Evolutionary conservation across 2,888 invertebrate genomes (phyloP).

Genomic region (Leucophenga maculata): DNA sequence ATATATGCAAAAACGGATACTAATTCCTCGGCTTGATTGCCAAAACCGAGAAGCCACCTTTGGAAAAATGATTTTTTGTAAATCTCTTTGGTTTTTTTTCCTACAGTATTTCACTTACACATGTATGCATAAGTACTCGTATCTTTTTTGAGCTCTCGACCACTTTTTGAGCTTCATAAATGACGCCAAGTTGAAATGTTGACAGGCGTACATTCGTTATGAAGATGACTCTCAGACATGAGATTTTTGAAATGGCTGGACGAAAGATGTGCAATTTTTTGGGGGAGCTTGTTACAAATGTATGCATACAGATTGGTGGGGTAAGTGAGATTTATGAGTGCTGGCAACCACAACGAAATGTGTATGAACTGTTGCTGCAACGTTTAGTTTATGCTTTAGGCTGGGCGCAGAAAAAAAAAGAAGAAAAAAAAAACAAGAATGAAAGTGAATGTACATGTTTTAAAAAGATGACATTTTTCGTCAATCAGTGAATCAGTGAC

Average conservation of each 20-base stretch:
- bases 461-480: conserved; percentile 16
- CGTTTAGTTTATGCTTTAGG: not conserved
- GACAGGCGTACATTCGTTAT: conserved; percentile 67
- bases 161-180: conserved; percentile 64
- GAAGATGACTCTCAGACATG: conserved; percentile 30
- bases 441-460: not conserved
- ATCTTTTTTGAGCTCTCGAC: conserved; percentile 41
- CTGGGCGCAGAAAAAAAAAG: not conserved
- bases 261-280: too few species aligned
- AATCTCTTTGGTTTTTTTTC: not conserved
- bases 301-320: conserved; percentile 57
- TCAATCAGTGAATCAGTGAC: conserved; percentile 32
- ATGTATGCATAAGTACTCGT: conserved; percentile 14
- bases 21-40: conserved; percentile 29
- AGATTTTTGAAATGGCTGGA: not conserved
- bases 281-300: too few species aligned
- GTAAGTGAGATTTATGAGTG: conserved; percentile 65
- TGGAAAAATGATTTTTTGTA: not conserved
- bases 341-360: conserved; percentile 40
- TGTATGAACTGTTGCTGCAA: not conserved
- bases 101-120: too few species aligned
- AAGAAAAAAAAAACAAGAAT: not conserved
- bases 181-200: conserved; percentile 69
- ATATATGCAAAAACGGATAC: conserved; percentile 44
- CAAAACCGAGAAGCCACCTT: conserved; percentile 43